Evolutionary conservation across 2,113 vertebrate genomes (phyloP).

Genomic region (Phalacrocorax brasilianus): DNA sequence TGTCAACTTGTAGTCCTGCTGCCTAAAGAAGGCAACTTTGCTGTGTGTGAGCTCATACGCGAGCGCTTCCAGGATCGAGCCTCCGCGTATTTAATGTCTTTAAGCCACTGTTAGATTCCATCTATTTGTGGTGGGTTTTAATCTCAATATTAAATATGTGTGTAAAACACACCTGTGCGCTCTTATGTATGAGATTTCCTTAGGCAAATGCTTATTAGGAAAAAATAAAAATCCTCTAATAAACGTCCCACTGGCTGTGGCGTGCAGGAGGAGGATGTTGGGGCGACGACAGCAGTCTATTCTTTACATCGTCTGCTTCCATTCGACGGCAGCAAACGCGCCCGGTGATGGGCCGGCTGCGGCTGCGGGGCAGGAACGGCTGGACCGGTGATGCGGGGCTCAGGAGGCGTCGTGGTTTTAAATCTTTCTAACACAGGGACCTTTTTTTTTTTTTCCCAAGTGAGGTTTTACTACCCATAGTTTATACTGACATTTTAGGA

Average conservation of each 20-base stretch:
- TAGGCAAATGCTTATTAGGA: background rate
- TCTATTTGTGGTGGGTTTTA: background rate
- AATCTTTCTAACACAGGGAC: background rate
- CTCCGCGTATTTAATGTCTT: background rate
- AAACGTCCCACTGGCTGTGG: background rate
- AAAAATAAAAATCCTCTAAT: background rate
- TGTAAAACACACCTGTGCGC: background rate
- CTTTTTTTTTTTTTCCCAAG: background rate
- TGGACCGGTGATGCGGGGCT: background rate
- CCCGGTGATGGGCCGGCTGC: background rate
- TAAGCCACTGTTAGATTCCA: background rate
- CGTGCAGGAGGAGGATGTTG: background rate
- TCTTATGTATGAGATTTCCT: background rate
- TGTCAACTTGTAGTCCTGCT: background rate
- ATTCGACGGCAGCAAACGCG: background rate
- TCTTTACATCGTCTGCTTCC: background rate
- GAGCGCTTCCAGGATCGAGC: background rate
- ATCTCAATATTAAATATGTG: background rate
- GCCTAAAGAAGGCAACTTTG: background rate
- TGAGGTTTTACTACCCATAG: background rate
- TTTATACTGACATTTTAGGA: background rate
- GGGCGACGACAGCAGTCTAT: background rate
- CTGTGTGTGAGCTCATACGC: background rate
- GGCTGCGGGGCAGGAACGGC: background rate
- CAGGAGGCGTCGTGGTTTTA: rapidly evolving